Evolutionary conservation across 1,140 invertebrate species (phyloP), one percentile per base, ranked within the genome.

Genomic region (Dendroctonus ponderosae): DNA sequence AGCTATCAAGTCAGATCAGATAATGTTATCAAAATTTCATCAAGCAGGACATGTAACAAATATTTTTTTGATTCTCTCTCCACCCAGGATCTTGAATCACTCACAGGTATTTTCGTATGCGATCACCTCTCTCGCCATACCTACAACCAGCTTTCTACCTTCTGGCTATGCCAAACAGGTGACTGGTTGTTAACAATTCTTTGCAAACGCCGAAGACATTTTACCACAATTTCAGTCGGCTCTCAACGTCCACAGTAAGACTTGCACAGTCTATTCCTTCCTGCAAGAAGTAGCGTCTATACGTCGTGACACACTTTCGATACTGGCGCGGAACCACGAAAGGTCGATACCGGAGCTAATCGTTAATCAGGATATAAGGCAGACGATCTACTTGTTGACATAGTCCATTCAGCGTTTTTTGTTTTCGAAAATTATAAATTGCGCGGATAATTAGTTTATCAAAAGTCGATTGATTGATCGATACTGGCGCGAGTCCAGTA

Each of bases 101-200:
- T 44, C 14, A 54, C 50, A 63, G 49, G 61, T 54, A 63, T 63
- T 63, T 46, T 63, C 41, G 52, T 63, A 63, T 54, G 51, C 51
- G 50, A 63, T 63, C 61, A 46, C 61, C 51, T 63, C 61, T 62
- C 61, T 63, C 61, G 39, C 61, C 26, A 26, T 26, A n/a, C 41
- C 51, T 46, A 53, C 44, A 53, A 65, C 52, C 62, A 65, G 62
- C 62, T 65, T 65, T 65, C 62, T 65, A 65, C 62, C 62, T 65
- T 50, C 62, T 65, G 62, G 62, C 62, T 56, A 65, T 65, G 62
- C 62, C 62, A 65, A 65, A 65, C 62, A 65, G 62, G 62, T 65
- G 62, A 65, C 53, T 65, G 53, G 52, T 57, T 43, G 40, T 54
- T 65, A 65, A 65, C 44, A 57, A 65, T 65, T 65, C 62, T 58